Evolutionary conservation across 1,140 invertebrate species (phyloP), one percentile per base, ranked within the genome.

Genomic region (Muscidifurax raptorellus): DNA sequence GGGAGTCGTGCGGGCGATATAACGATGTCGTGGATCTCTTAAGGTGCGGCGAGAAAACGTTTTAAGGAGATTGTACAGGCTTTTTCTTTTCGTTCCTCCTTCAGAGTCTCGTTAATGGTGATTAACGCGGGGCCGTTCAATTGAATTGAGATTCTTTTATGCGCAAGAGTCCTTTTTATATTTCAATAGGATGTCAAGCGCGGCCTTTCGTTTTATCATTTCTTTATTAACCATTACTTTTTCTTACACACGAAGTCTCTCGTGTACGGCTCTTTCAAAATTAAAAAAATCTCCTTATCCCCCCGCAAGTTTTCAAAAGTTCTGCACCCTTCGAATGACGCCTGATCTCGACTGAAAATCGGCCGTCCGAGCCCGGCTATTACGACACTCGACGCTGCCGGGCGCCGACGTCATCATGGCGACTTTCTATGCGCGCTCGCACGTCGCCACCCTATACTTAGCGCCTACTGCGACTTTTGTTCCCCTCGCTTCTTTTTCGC

Each of bases 361-460:
- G 27, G 4, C n/a, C 12, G 40, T 7, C 12, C 69, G 13, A 36
- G 32, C 22, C 32, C 22, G 32, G 22, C 59, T 22, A 69, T 83
- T 83, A 75, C 74, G 74, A 76, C 25, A 66, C 66, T 67, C 74
- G 81, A 67, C 28, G 69, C 80, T 30, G 69, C 80, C 27, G 52
- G 71, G n/a, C n/a, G n/a, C n/a, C n/a, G 71, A n/a, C 27, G 66
- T 66, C 64, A 27, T 66, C 44, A 2, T 10, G 66, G 64, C 27
- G 67, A 80, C 40, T 27, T 80, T 30, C 22, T 10, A 25, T 15
- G 30, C 27, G 27, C 69, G 32, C 18, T 72, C 69, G 69, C 15
- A 2, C 32, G 36, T 44, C 69, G 47, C 32, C 12, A 82, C 82
- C 74, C 75, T 78, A 78, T 78, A 83, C 74, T 83, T 83, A 83